These are phyloP conservation scores for Troides oblongomaculatus DNA, from an alignment of 2,888 invertebrate species.

Conservation along the genomic window DNA sequence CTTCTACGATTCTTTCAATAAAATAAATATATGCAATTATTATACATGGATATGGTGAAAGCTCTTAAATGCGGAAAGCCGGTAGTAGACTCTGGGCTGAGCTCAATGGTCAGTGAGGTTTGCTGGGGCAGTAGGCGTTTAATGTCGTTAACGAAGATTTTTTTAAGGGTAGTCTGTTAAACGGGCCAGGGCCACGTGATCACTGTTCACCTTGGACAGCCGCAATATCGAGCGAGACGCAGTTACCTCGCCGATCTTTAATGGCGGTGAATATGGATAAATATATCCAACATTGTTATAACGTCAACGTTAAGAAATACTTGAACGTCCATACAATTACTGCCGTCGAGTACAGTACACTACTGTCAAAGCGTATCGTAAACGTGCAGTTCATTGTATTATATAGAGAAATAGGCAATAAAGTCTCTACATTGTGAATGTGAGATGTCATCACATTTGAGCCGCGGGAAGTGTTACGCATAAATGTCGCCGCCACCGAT, in stretches of 20 bases:
- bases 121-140: no score
- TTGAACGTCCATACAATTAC: slow-evolving; percentile 34
- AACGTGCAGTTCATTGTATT: slow-evolving; percentile 12
- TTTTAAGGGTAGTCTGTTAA: no score
- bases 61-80: no score
- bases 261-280: not conserved
- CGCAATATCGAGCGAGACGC: no score
- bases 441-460: slow-evolving; percentile 43
- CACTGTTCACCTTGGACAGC: no score
- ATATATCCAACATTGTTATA: slow-evolving; percentile 6
- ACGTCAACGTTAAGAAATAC: slow-evolving; percentile 8
- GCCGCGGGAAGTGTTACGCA: slow-evolving; percentile 54
- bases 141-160: no score
- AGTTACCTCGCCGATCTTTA: no score
- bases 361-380: slow-evolving; percentile 32
- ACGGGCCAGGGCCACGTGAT: no score
- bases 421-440: slow-evolving; percentile 16
- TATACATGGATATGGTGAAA: no score
- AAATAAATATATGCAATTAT: not conserved
- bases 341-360: slow-evolving; percentile 34
- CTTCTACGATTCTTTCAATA: not conserved
- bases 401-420: slow-evolving; percentile 25
- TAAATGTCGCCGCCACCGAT: slow-evolving; percentile 64
- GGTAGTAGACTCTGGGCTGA: no score
- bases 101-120: no score